Evolutionary conservation across 2,797 vertebrate genomes (phyloP), one percentile per base, ranked within the genome.

Genomic region (Sebastes trivittatus): DNA sequence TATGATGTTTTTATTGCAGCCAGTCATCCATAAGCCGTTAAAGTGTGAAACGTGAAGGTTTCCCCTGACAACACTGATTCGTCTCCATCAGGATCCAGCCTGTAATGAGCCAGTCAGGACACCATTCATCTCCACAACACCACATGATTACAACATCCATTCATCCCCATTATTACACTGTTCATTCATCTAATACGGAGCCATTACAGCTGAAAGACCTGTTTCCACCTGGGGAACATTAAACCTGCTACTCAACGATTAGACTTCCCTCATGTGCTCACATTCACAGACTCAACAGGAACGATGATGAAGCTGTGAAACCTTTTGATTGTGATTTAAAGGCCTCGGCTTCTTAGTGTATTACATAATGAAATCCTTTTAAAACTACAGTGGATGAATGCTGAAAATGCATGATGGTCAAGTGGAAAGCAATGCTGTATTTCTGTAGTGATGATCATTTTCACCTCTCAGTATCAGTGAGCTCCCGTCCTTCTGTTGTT

Each of bases 101-200:
- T 32, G 16, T 82, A 85, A 84, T 73, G 74, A 89, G 11, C 63
- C 72, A 59, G 29, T 69, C 67, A 80, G 78, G 60, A 64, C 2
- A 5, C 42, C 66, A 54, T 90, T 85, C 80, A 74, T 88, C 80
- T 82, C 55, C 55, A 23, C 67, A 77, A 58, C 61, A 38, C 5
- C 66, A 81, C 65, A 30, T 36, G 38, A 88, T 81, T 59, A 76
- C 70, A 63, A 5, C 65, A 8, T 77, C 77, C 70, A 81, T 81
- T 86, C 66, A 78, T 77, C 8, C 68, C 81, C 81, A 14, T 80
- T 78, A 83, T 87, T 75, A 70, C 46, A 11, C 69, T 23, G 32
- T 67, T 88, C 84, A 80, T 80, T 84, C 79, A 75, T 86, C 64
- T 67, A 65, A 74, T 56, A 34, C 20, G 72, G 23, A 3, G 63